Percentiles rank a stretch among this genome's conserved stretches.
Evolutionary conservation across 2,797 vertebrate species (phyloP).

Genomic region (Gephyroberyx darwinii): DNA sequence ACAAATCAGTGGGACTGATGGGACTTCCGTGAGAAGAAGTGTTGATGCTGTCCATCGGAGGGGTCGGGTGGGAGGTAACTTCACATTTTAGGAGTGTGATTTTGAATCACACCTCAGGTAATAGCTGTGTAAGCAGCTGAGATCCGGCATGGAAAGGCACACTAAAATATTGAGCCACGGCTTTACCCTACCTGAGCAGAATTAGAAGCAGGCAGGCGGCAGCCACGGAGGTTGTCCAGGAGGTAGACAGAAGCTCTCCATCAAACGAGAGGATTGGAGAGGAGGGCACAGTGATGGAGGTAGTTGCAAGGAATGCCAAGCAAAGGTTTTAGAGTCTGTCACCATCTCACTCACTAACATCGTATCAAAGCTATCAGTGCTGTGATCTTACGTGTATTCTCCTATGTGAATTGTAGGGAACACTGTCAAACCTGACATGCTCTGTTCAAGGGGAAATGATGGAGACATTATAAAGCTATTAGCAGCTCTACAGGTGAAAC

Average conservation of each 20-base stretch:
- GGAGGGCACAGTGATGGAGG: slow-evolving; percentile 48
- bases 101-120: slow-evolving; percentile 59
- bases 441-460: slow-evolving; percentile 31
- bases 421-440: slow-evolving; percentile 32
- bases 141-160: slow-evolving; percentile 55
- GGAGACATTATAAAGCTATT: slow-evolving; percentile 48
- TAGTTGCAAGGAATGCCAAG: slow-evolving; percentile 58
- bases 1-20: slow-evolving; percentile 26
- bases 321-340: slow-evolving; percentile 45
- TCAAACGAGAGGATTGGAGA: slow-evolving; percentile 52
- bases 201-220: slow-evolving; percentile 61
- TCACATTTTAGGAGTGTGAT: slow-evolving; percentile 55
- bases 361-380: slow-evolving; percentile 29
- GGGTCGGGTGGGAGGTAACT: slow-evolving; percentile 21
- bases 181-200: slow-evolving; percentile 61
- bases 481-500: slow-evolving; percentile 36
- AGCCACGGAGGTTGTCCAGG: slow-evolving; percentile 32
- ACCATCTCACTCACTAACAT: slow-evolving; percentile 29
- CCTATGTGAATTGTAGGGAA: slow-evolving; percentile 24
- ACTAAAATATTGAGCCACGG: slow-evolving; percentile 50
- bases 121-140: slow-evolving; percentile 49
- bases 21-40: slow-evolving; percentile 32
- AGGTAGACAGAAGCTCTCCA: slow-evolving; percentile 53
- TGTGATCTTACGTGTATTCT: slow-evolving; percentile 1
- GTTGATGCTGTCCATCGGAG: slow-evolving; percentile 31